Conservation (phyloP, 2,113 vertebrate genomes). For the Odontophorus gujanensis region DNA sequence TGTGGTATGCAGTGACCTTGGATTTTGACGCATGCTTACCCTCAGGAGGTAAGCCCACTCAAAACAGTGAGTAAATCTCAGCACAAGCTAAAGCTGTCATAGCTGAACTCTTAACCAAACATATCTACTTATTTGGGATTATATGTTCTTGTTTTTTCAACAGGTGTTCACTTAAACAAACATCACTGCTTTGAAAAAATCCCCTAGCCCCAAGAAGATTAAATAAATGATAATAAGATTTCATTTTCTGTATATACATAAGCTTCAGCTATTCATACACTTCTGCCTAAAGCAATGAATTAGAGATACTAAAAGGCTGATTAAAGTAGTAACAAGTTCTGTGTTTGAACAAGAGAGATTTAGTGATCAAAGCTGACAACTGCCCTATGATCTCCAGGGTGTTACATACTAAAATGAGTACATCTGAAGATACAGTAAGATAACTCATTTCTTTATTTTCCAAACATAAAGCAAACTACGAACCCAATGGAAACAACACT, state of each 20-base stretch:
- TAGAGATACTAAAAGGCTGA: not conserved
- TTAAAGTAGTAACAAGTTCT: not conserved
- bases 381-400: not conserved
- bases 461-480: not conserved
- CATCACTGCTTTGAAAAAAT: not conserved
- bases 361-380: not conserved
- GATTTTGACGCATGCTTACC: not conserved
- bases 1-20: not conserved
- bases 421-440: not conserved
- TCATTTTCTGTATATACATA: not conserved
- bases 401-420: not conserved
- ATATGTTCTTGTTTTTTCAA: not conserved
- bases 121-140: not conserved
- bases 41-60: not conserved
- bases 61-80: not conserved
- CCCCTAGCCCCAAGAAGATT: not conserved
- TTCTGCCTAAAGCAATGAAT: not conserved
- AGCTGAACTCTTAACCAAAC: not conserved
- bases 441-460: not conserved
- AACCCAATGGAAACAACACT: not conserved
- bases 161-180: conserved; percentile 17
- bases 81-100: not conserved
- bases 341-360: not conserved
- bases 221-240: not conserved
- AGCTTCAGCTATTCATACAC: not conserved